Evolutionary conservation across 2,113 vertebrate genomes (phyloP).

Genomic region (Forbesichthys agassizii): DNA sequence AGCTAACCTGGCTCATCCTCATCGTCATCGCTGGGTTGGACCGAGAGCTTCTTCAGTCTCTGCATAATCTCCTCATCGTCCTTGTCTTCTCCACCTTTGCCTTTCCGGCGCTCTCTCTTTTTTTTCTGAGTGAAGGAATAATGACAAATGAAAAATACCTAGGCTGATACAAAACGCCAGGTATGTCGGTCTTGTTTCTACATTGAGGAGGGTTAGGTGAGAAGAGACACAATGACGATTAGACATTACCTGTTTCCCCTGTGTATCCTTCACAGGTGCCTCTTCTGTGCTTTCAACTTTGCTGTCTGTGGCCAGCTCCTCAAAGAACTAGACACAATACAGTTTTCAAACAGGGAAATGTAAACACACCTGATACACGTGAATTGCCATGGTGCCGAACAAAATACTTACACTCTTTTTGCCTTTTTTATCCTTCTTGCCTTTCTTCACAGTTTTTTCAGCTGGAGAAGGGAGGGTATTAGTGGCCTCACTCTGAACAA

Average conservation of each 20-base stretch:
- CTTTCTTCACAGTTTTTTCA: conserved; percentile 86
- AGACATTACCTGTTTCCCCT: conserved; percentile 77
- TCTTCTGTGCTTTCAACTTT: conserved; percentile 77
- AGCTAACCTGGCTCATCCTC: conserved; percentile 66
- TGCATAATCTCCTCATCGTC: conserved; percentile 79
- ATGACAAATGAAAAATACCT: not conserved
- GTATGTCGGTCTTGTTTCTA: too few species aligned
- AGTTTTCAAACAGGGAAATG: not conserved
- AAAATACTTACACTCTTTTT: conserved; percentile 86
- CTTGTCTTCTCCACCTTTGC: conserved; percentile 74
- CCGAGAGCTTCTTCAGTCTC: conserved; percentile 83
- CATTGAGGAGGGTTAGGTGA: too few species aligned
- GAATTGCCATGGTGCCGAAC: not conserved
- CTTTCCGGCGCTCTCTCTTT: conserved; percentile 82
- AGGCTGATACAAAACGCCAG: not conserved
- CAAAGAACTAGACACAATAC: conserved; percentile 81
- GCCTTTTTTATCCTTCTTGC: conserved; percentile 86
- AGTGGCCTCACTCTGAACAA: not conserved
- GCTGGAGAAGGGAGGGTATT: conserved; percentile 4
- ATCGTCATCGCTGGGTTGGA: conserved; percentile 79
- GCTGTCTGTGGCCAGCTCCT: conserved; percentile 83
- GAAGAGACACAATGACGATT: not conserved
- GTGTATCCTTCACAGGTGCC: conserved; percentile 66
- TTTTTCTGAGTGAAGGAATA: conserved; percentile 76
- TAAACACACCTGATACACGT: not conserved